Conservation (phyloP, 2,797 vertebrate species). For the Adrianichthys oophorus region DNA sequence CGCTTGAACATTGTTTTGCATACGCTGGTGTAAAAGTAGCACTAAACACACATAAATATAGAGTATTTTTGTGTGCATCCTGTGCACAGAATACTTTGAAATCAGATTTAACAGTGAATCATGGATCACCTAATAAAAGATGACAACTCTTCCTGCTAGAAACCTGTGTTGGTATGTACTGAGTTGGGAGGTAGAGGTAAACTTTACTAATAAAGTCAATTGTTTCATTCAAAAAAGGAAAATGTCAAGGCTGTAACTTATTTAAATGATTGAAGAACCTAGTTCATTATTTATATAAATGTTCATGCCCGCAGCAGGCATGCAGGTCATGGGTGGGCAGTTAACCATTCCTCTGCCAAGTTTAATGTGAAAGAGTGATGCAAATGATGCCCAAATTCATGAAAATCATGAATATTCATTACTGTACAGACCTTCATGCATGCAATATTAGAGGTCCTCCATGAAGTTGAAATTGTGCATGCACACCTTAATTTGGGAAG, state of each 20-base stretch:
- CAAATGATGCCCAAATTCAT: constrained; percentile 29
- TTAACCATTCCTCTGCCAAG: constrained; percentile 27
- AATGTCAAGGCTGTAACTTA: background rate
- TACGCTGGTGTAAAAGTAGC: too few relatives aligned
- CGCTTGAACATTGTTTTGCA: too few relatives aligned
- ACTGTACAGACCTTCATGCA: constrained; percentile 1
- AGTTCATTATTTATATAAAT: constrained; percentile 21
- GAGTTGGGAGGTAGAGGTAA: too few relatives aligned
- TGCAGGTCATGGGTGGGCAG: constrained; percentile 12
- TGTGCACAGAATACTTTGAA: too few relatives aligned
- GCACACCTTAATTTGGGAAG: background rate
- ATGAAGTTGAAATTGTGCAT: background rate
- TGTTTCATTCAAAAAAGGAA: too few relatives aligned
- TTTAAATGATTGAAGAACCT: background rate
- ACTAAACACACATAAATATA: too few relatives aligned
- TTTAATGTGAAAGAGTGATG: constrained; percentile 15
- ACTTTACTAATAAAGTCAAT: too few relatives aligned
- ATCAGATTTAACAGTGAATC: too few relatives aligned
- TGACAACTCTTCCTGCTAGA: too few relatives aligned
- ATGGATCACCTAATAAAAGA: too few relatives aligned
- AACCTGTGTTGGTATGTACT: too few relatives aligned
- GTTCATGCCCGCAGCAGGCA: constrained; percentile 33
- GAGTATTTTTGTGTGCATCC: too few relatives aligned
- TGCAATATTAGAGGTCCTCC: background rate
- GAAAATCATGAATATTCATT: constrained; percentile 46